Evolutionary conservation across 1,140 invertebrate genomes (phyloP).

Genomic region (Pantala flavescens): DNA sequence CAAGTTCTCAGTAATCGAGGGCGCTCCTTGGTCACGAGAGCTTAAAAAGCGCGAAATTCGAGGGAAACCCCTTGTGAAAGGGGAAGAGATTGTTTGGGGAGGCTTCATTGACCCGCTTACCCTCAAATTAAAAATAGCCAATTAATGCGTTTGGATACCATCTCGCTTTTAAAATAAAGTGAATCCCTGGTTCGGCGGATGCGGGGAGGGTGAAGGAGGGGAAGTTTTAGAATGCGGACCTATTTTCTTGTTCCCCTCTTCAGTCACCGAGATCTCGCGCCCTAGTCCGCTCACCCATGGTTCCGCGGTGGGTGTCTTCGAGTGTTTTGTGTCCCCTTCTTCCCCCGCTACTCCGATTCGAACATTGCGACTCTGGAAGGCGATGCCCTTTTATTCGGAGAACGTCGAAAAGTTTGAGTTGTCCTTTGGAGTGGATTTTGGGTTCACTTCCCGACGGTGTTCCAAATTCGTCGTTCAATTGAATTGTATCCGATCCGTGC

Average conservation of each 20-base stretch:
- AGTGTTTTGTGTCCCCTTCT: too few species aligned
- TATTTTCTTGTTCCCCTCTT: background rate
- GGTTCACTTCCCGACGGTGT: too few species aligned
- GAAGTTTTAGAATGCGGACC: background rate
- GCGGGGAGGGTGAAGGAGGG: background rate
- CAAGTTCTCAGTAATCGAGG: too few species aligned
- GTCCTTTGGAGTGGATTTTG: too few species aligned
- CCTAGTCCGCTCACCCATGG: background rate
- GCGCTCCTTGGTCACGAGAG: too few species aligned
- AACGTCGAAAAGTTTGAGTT: too few species aligned
- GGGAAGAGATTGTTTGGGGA: background rate
- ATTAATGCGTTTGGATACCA: slow-evolving; percentile 6
- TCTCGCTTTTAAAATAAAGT: background rate
- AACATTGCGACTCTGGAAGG: too few species aligned
- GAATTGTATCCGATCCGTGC: too few species aligned
- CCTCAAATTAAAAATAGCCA: slow-evolving; percentile 7
- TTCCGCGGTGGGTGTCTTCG: background rate
- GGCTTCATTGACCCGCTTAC: slow-evolving; percentile 3
- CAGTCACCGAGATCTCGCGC: background rate
- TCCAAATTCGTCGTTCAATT: too few species aligned
- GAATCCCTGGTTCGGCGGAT: background rate
- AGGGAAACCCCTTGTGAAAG: background rate
- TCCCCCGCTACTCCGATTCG: too few species aligned
- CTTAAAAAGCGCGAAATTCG: background rate
- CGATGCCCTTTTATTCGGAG: too few species aligned